phyloP scores from a whole-genome alignment of 2,888 invertebrate species.

The Blomia tropicalis region DNA sequence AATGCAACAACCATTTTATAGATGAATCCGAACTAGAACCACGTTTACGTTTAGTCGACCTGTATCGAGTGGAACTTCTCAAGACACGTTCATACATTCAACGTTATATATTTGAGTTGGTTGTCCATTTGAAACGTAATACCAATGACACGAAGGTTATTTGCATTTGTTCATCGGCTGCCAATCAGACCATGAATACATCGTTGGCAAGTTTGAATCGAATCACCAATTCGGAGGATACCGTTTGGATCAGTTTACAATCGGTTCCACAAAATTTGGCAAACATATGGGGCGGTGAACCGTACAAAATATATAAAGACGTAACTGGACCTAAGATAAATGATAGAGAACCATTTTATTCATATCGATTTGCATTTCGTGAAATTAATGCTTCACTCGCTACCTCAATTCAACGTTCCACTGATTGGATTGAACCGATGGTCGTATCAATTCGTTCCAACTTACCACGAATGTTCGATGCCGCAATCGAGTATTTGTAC shows the following conservation, averaged over 20 bases:
- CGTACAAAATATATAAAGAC: neutral
- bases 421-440: constrained; percentile 5
- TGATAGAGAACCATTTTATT: neutral
- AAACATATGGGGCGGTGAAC: constrained; percentile 5
- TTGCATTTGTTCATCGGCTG: neutral
- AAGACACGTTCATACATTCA: neutral
- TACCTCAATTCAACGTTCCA: neutral
- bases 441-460: neutral
- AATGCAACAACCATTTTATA: neutral
- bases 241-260: neutral
- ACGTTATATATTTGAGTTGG: neutral
- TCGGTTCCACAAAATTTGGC: neutral
- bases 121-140: neutral
- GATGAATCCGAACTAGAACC: neutral
- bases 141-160: neutral
- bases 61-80: neutral
- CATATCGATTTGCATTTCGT: neutral
- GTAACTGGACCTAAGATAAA: neutral
- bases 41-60: neutral
- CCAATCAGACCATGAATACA: neutral
- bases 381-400: neutral
- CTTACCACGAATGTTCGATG: neutral
- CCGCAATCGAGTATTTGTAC: neutral
- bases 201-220: neutral
- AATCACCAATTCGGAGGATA: constrained; percentile 1